phyloP scores from a whole-genome alignment of 2,888 invertebrate species.

The Stegophylla sp. region DNA sequence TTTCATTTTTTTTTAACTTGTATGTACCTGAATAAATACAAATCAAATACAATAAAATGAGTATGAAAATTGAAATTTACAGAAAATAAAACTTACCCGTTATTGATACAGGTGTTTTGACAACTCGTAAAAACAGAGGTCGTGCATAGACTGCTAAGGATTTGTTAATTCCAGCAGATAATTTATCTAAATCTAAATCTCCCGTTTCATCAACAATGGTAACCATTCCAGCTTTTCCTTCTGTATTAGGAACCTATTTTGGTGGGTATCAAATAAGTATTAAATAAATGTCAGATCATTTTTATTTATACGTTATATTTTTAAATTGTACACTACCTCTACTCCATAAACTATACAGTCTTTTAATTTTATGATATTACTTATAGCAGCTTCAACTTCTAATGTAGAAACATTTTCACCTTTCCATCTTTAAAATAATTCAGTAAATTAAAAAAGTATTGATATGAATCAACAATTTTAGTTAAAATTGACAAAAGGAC shows the following conservation, averaged over 20 bases:
- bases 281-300: neutral
- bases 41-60: neutral
- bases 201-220: slow-evolving; percentile 67
- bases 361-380: slow-evolving; percentile 67
- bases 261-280: slow-evolving; percentile 25
- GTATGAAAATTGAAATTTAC: neutral
- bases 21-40: slow-evolving; percentile 79
- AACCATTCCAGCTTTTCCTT: slow-evolving; percentile 71
- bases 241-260: slow-evolving; percentile 64
- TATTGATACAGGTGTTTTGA: slow-evolving; percentile 64
- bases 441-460: neutral
- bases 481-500: too few species aligned
- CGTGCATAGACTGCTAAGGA: slow-evolving; percentile 69
- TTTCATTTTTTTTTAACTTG: slow-evolving; percentile 92
- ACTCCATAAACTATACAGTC: slow-evolving; percentile 73
- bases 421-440: slow-evolving; percentile 66
- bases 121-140: slow-evolving; percentile 69
- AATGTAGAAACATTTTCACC: slow-evolving; percentile 74
- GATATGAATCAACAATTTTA: neutral
- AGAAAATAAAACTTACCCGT: slow-evolving; percentile 69
- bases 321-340: slow-evolving; percentile 64
- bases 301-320: neutral
- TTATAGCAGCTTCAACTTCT: slow-evolving; percentile 71
- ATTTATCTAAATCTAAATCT: slow-evolving; percentile 63
- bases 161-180: slow-evolving; percentile 64